These are phyloP conservation scores for Lepidurus couesii DNA, from an alignment of 1,140 invertebrate genomes.

Conservation along the genomic window DNA sequence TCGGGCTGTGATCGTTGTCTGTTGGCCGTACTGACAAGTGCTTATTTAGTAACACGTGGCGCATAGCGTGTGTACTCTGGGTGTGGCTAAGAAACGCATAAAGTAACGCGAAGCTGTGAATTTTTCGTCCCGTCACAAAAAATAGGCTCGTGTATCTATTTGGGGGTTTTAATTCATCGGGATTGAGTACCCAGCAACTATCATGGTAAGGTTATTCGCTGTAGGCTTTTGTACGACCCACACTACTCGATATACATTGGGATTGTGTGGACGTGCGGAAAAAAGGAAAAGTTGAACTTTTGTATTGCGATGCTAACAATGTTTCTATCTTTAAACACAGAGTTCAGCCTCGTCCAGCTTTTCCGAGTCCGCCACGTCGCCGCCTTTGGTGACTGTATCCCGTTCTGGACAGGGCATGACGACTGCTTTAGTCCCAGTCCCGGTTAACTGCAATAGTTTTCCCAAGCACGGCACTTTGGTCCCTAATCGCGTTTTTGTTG, in stretches of 20 bases:
- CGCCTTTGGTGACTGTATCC: not conserved
- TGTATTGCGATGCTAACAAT: not conserved
- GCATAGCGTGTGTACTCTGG: too few species aligned
- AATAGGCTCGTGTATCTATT: too few species aligned
- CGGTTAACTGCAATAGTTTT: constrained; percentile 39
- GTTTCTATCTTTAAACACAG: not conserved
- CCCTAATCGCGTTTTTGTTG: constrained; percentile 90
- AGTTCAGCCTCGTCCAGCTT: not conserved
- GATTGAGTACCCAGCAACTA: too few species aligned
- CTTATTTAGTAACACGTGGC: too few species aligned
- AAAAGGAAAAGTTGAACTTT: not conserved
- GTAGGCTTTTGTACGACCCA: too few species aligned
- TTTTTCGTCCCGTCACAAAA: too few species aligned
- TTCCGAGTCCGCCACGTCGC: not conserved
- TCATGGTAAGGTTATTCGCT: too few species aligned
- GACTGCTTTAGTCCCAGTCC: not conserved
- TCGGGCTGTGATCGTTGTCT: not conserved
- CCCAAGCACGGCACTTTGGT: constrained; percentile 58
- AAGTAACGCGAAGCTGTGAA: too few species aligned
- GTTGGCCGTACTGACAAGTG: too few species aligned
- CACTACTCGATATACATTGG: not conserved
- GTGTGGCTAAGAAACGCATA: too few species aligned
- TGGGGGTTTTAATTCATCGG: too few species aligned
- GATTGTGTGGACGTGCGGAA: not conserved
- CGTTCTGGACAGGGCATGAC: not conserved